A percentile compares a stretch with the other conserved stretches of the same genome.
Conservation (phyloP, 2,113 vertebrate genomes). For the Hippocampus comes region DNA sequence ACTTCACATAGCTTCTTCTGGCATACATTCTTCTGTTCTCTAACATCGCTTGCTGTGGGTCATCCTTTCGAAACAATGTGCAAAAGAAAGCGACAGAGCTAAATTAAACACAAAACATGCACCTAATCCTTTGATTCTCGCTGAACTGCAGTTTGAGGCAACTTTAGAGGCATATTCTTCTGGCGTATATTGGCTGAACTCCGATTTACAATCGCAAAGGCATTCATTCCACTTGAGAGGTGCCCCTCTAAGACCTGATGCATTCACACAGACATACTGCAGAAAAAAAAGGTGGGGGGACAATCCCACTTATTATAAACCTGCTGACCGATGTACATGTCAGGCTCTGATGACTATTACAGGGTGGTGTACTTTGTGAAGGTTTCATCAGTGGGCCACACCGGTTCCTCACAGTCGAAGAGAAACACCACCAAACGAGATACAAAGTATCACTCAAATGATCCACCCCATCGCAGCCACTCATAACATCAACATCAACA, state of each 20-base stretch:
- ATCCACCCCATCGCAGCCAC: slow-evolving; percentile 60
- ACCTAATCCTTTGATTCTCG: no score
- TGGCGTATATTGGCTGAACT: not conserved
- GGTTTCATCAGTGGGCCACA: slow-evolving; percentile 5
- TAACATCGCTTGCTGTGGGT: no score
- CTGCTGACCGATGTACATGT: slow-evolving; percentile 16
- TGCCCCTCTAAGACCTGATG: not conserved
- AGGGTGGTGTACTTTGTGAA: not conserved
- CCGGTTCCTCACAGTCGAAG: slow-evolving; percentile 25
- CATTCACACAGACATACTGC: not conserved
- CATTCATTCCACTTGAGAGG: not conserved
- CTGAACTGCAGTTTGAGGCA: not conserved
- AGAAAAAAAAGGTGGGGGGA: not conserved
- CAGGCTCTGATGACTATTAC: not conserved
- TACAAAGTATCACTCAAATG: slow-evolving; percentile 47
- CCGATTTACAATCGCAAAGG: not conserved
- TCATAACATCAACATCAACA: slow-evolving; percentile 54
- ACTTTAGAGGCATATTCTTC: not conserved
- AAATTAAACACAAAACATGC: no score
- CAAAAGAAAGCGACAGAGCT: no score
- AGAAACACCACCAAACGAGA: slow-evolving; percentile 21
- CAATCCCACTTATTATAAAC: not conserved
- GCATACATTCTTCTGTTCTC: no score
- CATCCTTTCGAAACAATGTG: no score
- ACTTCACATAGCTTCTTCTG: no score